These are phyloP conservation scores for Tridacna crocea DNA, from an alignment of 2,888 invertebrate species.

Conservation along the genomic window DNA sequence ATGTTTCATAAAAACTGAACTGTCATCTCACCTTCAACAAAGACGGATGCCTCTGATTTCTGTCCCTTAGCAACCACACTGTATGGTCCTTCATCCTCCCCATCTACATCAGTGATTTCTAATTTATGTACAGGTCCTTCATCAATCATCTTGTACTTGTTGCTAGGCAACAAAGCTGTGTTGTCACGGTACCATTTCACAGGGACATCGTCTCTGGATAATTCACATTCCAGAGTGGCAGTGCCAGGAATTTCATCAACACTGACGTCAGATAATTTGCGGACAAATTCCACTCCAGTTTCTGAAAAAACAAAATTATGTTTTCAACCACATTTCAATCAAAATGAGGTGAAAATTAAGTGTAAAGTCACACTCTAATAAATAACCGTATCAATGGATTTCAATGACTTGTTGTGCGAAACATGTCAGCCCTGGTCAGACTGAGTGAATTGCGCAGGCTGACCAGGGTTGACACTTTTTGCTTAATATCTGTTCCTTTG, in stretches of 20 bases:
- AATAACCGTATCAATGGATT: too few species aligned
- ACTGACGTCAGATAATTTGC: constrained; percentile 78
- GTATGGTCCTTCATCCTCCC: constrained; percentile 80
- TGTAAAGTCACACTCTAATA: too few species aligned
- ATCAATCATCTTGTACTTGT: constrained; percentile 79
- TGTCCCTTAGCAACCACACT: constrained; percentile 76
- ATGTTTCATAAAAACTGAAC: too few species aligned
- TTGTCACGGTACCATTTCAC: constrained; percentile 91
- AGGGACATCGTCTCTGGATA: constrained; percentile 89
- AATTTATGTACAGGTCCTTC: constrained; percentile 79
- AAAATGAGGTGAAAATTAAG: too few species aligned
- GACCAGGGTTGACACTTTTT: too few species aligned
- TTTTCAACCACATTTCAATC: neutral
- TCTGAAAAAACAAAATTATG: constrained; percentile 68
- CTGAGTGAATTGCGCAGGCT: too few species aligned
- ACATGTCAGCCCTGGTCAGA: too few species aligned
- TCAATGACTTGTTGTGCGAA: too few species aligned
- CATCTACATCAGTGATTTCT: constrained; percentile 74
- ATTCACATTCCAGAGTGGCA: constrained; percentile 89
- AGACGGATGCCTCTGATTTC: constrained; percentile 79
- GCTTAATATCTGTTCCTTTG: too few species aligned
- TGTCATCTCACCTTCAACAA: constrained; percentile 78
- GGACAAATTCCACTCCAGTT: constrained; percentile 79
- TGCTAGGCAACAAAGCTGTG: constrained; percentile 89
- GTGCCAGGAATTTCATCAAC: constrained; percentile 78